phyloP scores from a whole-genome alignment of 1,140 invertebrate genomes.

The Atopsyche davidsoni region DNA sequence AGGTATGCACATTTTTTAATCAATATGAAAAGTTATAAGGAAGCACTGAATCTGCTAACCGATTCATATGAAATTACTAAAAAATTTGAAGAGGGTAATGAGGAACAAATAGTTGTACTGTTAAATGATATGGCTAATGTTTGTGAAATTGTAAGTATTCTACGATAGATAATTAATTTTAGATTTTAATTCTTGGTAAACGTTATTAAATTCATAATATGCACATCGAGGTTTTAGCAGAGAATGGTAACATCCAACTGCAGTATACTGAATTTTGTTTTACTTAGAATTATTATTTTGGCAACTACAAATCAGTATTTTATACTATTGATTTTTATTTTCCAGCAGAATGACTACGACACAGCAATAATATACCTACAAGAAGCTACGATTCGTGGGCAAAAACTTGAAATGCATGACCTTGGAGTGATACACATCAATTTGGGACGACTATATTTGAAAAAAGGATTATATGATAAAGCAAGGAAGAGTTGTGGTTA shows the following conservation, averaged over 20 bases:
- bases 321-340: slow-evolving; percentile 10
- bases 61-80: slow-evolving; percentile 64
- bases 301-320: too few species aligned
- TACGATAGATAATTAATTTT: too few species aligned
- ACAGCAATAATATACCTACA: slow-evolving; percentile 65
- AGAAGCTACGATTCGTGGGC: slow-evolving; percentile 64
- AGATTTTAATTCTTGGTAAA: too few species aligned
- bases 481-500: slow-evolving; percentile 66
- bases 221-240: too few species aligned
- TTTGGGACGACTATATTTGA: slow-evolving; percentile 72
- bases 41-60: slow-evolving; percentile 62
- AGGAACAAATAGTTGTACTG: slow-evolving; percentile 69
- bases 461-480: slow-evolving; percentile 60
- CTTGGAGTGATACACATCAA: slow-evolving; percentile 75
- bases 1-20: slow-evolving; percentile 71
- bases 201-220: slow-evolving; percentile 4
- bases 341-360: slow-evolving; percentile 56
- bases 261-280: too few species aligned
- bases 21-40: slow-evolving; percentile 53
- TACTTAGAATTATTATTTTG: too few species aligned
- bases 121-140: slow-evolving; percentile 82
- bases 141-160: slow-evolving; percentile 42
- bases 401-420: slow-evolving; percentile 57
- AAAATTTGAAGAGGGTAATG: slow-evolving; percentile 58
- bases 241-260: too few species aligned